These are phyloP conservation scores for Cryptocephalus moraei DNA, from an alignment of 2,888 invertebrate species.

Conservation along the genomic window DNA sequence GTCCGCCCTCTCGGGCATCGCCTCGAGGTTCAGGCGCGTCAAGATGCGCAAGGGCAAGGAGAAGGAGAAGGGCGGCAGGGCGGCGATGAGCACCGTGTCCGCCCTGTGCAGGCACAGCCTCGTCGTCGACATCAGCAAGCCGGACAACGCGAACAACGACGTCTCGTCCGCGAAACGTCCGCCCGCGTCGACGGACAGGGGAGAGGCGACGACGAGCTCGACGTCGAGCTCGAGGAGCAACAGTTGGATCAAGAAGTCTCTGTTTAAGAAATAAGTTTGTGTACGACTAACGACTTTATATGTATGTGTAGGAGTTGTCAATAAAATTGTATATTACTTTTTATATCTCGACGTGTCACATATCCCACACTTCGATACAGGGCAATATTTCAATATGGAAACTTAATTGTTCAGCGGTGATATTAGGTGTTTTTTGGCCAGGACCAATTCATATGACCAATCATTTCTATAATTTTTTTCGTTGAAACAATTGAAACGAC, in stretches of 20 bases:
- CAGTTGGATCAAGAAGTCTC: slow-evolving; percentile 29
- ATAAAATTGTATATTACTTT: too few species aligned
- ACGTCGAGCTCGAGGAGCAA: slow-evolving; percentile 14
- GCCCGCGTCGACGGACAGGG: not conserved
- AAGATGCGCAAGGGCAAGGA: slow-evolving; percentile 40
- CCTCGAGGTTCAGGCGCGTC: slow-evolving; percentile 50
- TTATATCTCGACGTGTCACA: too few species aligned
- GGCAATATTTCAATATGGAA: too few species aligned
- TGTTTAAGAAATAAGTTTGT: slow-evolving; percentile 25
- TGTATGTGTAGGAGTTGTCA: too few species aligned
- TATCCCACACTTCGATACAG: too few species aligned
- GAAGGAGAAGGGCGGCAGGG: slow-evolving; percentile 27
- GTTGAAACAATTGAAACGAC: too few species aligned
- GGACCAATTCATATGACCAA: too few species aligned
- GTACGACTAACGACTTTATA: not conserved
- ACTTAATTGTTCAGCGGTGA: too few species aligned
- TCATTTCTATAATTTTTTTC: too few species aligned
- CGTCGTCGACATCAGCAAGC: slow-evolving; percentile 46
- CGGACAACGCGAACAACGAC: not conserved
- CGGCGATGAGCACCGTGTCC: slow-evolving; percentile 48
- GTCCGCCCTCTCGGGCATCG: slow-evolving; percentile 45
- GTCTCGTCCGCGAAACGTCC: slow-evolving; percentile 1
- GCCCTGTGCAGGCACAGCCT: slow-evolving; percentile 66
- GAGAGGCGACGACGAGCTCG: slow-evolving; percentile 1
- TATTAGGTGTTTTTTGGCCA: too few species aligned